These are phyloP conservation scores for Ptychadena robeensis DNA, from an alignment of 2,797 vertebrate genomes.

Conservation along the genomic window DNA sequence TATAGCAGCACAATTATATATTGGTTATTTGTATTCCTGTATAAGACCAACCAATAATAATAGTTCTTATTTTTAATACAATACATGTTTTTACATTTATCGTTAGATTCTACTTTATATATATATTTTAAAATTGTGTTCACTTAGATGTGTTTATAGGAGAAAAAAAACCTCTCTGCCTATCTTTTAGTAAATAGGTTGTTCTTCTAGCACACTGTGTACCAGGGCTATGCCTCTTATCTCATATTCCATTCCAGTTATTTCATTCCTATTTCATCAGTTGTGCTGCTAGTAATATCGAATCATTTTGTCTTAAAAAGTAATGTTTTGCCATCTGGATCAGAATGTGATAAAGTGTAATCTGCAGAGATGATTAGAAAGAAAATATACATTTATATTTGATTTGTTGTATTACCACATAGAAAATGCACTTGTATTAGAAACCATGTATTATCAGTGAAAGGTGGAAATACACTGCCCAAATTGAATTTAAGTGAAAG, in stretches of 20 bases:
- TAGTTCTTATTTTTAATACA: no score
- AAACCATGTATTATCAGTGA: slow-evolving; percentile 58
- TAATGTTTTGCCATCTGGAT: neutral
- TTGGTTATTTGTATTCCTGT: no score
- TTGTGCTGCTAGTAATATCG: neutral
- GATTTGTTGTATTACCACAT: neutral
- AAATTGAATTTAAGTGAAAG: slow-evolving; percentile 61
- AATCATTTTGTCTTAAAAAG: neutral
- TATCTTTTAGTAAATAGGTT: neutral
- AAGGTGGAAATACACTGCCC: slow-evolving; percentile 61
- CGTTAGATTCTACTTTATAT: no score
- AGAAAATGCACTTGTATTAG: slow-evolving; percentile 16
- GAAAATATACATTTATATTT: slow-evolving; percentile 1
- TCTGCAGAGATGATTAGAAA: neutral
- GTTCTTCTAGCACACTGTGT: neutral
- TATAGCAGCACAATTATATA: no score
- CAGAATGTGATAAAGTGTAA: neutral
- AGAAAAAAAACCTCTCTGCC: neutral
- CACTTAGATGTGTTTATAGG: no score
- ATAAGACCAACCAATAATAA: no score
- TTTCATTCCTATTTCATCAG: neutral
- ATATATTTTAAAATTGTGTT: no score
- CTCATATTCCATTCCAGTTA: neutral
- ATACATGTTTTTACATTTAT: no score
- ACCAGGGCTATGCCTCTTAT: neutral